A percentile compares a stretch with the other conserved stretches of the same genome.
These are phyloP conservation scores for Adelges cooleyi DNA, from an alignment of 1,140 invertebrate genomes.

Conservation along the genomic window DNA sequence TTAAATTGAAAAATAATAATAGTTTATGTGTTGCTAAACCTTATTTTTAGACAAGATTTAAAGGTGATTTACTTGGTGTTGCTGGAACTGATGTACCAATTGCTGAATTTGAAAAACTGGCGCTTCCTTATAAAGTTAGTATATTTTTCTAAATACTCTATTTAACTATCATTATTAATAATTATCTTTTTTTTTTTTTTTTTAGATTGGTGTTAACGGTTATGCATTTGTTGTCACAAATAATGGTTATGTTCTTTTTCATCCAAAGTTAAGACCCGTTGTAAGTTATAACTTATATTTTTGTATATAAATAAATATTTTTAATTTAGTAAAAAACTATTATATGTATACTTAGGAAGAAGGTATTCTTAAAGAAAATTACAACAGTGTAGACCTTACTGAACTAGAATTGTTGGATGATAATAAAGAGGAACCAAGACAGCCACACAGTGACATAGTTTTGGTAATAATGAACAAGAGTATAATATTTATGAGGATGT, in stretches of 20 bases:
- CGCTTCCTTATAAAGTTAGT: constrained; percentile 60
- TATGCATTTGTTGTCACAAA: constrained; percentile 93
- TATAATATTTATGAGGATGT: neutral
- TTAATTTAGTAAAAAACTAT: neutral
- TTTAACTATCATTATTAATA: neutral
- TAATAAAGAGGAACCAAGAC: constrained; percentile 37
- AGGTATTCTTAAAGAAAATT: constrained; percentile 73
- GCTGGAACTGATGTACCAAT: constrained; percentile 90
- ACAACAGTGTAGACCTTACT: constrained; percentile 89
- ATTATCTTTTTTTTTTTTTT: constrained; percentile 29
- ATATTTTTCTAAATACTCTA: neutral
- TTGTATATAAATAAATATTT: neutral
- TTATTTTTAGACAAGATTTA: constrained; percentile 37
- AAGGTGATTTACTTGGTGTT: constrained; percentile 67
- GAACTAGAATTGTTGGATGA: constrained; percentile 83
- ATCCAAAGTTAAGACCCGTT: constrained; percentile 63
- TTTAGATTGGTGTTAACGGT: constrained; percentile 83
- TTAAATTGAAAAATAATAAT: neutral
- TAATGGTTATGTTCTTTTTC: constrained; percentile 82
- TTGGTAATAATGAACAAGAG: constrained; percentile 32
- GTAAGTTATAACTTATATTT: too few species aligned
- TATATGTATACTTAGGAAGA: constrained; percentile 44
- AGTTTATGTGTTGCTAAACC: neutral
- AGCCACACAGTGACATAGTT: constrained; percentile 34
- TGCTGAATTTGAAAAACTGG: constrained; percentile 72